Base-by-base conservation (phyloP, 2,797 vertebrate species). In the Bryconaethiops microstoma region DNA sequence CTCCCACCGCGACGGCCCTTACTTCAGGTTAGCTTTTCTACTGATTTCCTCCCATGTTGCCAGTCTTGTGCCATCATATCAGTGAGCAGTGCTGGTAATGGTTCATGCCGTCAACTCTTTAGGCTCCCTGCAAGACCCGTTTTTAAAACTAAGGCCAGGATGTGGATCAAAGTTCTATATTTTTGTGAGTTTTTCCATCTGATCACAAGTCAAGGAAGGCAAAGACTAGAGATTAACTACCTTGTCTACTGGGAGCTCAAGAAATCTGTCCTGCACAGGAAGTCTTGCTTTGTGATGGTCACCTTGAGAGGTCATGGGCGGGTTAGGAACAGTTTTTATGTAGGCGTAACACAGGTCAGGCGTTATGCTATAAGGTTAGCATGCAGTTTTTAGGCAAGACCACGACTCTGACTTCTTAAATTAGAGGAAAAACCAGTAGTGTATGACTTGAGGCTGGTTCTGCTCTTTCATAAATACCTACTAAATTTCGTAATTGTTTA, bases 11-110 rank as follows among this genome's bases (percentile, higher is more conserved):
- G 85, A 95, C 95, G 89, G 93, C 95, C 87, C 91, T 96, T 84
- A 94, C 96, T 93, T 95, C 96, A 95, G 98, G 97, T 99, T 97
- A 94, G 95, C 92, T 90, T 91, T 91, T 86, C 80, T 84, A 90
- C 87, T 87, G 91, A 81, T 75, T 80, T 48, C 13, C 29, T 12
- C 60, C 7, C 90, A 90, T n/a, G 8, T 25, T 67, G 23, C 39
- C 52, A 75, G 17, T 23, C 21, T 62, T 63, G 50, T 79, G 64
- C 80, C 69, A 76, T 48, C 79, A 78, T 85, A 80, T 75, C 77
- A 76, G 80, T 94, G 90, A 95, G 92, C 93, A 95, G 93, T 93
- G 91, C 92, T 94, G 92, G 87, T 89, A 94, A 92, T 92, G 89
- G 92, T 84, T 79, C 79, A 80, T 62, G 78, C 67, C 81, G 74